Percentiles rank a stretch among this genome's conserved stretches.
These are phyloP conservation scores for Hyposmocoma kahamanoa DNA, from an alignment of 1,140 invertebrate species.

Conservation along the genomic window DNA sequence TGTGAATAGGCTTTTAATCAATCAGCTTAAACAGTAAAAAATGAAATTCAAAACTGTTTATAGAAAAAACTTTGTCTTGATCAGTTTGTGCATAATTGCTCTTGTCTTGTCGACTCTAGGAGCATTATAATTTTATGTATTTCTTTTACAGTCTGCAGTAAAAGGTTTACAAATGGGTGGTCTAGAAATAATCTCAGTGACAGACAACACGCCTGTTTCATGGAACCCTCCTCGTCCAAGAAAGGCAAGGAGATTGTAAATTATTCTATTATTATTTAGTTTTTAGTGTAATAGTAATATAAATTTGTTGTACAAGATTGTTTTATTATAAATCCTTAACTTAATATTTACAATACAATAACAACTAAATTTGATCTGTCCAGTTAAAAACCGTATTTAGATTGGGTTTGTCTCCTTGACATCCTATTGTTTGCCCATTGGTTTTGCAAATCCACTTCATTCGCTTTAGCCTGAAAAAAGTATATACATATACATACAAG, in stretches of 20 bases:
- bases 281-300: not conserved
- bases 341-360: conserved; percentile 3
- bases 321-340: not conserved
- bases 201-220: conserved; percentile 89
- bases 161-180: conserved; percentile 95
- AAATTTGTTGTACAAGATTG: too few relatives aligned
- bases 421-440: conserved; percentile 93
- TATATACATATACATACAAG: conserved; percentile 11
- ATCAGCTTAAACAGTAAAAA: too few relatives aligned
- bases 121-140: too few relatives aligned
- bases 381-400: conserved; percentile 89
- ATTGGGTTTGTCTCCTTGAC: conserved; percentile 88
- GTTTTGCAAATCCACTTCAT: conserved; percentile 94
- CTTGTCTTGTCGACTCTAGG: too few relatives aligned
- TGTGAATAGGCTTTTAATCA: too few relatives aligned
- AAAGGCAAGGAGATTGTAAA: conserved; percentile 83
- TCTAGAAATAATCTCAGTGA: conserved; percentile 91
- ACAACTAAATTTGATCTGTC: not conserved
- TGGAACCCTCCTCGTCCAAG: conserved; percentile 84
- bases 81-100: too few relatives aligned
- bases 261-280: conserved; percentile 3
- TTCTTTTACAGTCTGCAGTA: conserved; percentile 84
- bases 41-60: too few relatives aligned
- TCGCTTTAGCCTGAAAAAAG: conserved; percentile 87
- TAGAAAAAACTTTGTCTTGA: too few relatives aligned